phyloP scores from a whole-genome alignment of 2,797 vertebrate genomes.

The Sebastes miniatus region DNA sequence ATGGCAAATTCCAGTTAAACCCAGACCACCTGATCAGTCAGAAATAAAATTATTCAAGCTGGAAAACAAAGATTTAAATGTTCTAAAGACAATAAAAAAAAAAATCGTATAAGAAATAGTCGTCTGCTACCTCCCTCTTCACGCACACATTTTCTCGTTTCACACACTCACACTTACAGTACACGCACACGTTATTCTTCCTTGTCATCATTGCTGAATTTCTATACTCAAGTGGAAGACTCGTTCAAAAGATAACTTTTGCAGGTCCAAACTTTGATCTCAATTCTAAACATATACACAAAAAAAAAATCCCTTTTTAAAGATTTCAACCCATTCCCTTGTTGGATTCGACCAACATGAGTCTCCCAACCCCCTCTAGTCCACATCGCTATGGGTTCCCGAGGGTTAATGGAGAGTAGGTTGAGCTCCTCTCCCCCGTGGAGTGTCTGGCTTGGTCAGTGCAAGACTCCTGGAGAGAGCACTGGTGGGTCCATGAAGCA shows the following conservation, averaged over 20 bases:
- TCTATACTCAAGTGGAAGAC: slow-evolving; percentile 62
- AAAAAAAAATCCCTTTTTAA: slow-evolving; percentile 54
- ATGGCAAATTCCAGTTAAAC: slow-evolving; percentile 45
- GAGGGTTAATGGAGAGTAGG: slow-evolving; percentile 40
- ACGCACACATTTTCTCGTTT: slow-evolving; percentile 17
- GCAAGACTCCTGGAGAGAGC: slow-evolving; percentile 35
- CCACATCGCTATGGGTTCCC: slow-evolving; percentile 46
- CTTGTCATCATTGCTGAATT: slow-evolving; percentile 16
- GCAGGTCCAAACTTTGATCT: slow-evolving; percentile 45
- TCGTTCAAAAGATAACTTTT: slow-evolving; percentile 32
- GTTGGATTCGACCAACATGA: background rate
- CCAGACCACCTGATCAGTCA: slow-evolving; percentile 43
- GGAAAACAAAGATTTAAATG: slow-evolving; percentile 27
- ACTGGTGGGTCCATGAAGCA: slow-evolving; percentile 12
- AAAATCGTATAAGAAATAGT: slow-evolving; percentile 17
- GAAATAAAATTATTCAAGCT: slow-evolving; percentile 9
- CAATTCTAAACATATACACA: slow-evolving; percentile 16
- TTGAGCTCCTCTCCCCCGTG: slow-evolving; percentile 2
- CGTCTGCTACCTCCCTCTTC: slow-evolving; percentile 30
- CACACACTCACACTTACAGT: slow-evolving; percentile 41
- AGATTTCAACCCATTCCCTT: slow-evolving; percentile 12
- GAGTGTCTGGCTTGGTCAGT: slow-evolving; percentile 67
- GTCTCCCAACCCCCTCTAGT: background rate
- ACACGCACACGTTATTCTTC: slow-evolving; percentile 34
- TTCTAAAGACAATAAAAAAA: slow-evolving; percentile 18